Conservation (phyloP, 2,888 invertebrate genomes). For the Drosophila emarginata region DNA sequence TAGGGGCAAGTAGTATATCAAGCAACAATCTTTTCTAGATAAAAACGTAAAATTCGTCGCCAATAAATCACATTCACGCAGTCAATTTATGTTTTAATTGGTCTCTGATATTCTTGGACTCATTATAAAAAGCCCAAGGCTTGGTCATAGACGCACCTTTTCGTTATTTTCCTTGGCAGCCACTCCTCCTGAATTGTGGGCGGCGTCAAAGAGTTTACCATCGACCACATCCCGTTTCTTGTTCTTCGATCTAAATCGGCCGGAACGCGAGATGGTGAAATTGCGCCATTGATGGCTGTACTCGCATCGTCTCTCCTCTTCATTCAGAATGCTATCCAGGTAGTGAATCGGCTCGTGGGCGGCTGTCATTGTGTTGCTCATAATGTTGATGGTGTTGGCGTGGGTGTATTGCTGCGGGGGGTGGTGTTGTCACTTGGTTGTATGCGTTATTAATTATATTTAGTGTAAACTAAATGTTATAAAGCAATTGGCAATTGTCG, state of each 20-base stretch:
- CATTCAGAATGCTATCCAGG: conserved; percentile 80
- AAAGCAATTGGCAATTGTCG: neutral
- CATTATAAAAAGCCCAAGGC: conserved; percentile 21
- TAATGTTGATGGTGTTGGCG: conserved; percentile 11
- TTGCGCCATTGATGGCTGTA: conserved; percentile 81
- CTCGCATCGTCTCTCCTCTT: conserved; percentile 81
- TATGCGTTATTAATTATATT: conserved; percentile 2
- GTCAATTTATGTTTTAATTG: conserved; percentile 29
- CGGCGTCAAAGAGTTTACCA: conserved; percentile 83
- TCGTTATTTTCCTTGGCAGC: conserved; percentile 56
- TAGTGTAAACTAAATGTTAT: neutral
- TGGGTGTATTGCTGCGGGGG: neutral
- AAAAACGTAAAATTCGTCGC: conserved; percentile 23
- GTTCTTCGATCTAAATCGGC: conserved; percentile 84
- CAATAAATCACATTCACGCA: conserved; percentile 46
- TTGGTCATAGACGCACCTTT: conserved; percentile 50
- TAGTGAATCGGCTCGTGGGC: conserved; percentile 78
- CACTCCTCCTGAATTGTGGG: conserved; percentile 32
- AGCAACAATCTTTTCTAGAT: conserved; percentile 7
- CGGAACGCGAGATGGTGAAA: conserved; percentile 85
- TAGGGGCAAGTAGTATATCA: neutral
- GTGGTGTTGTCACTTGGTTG: neutral
- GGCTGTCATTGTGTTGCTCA: conserved; percentile 76
- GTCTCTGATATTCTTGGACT: conserved; percentile 30
- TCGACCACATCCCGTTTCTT: conserved; percentile 84